Evolutionary conservation across 2,888 invertebrate species (phyloP), one percentile per base, ranked within the genome.

Genomic region (Acrocyrtus sp.): DNA sequence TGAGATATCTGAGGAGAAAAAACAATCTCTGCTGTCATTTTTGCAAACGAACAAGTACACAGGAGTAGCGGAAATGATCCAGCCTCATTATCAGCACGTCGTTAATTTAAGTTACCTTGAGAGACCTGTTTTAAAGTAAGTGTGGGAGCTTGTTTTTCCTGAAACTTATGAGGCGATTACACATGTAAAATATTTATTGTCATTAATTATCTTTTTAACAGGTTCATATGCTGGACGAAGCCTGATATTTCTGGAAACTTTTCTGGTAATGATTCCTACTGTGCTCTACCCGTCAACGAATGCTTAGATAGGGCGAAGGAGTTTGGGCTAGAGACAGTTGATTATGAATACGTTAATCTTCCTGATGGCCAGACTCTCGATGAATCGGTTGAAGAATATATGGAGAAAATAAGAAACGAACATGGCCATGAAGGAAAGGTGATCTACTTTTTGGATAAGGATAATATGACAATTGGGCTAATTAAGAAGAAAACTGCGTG

Each of bases 401-500:
- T 85, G 83, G 66, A 66, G 17, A 77, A 78, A 43, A 84, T 85
- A 29, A 81, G 85, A 51, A 72, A 79, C 50, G 84, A 83, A 1
- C 82, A 83, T 67, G 82, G 82, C 50, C 82, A 82, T 73, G 85
- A 86, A 77, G 86, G 86, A 2, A 84, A 84, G 74, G 86, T 86
- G 1, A 74, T 85, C 15, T 85, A 85, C 76, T 85, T 85, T 79
- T 67, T 85, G 19, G 84, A 85, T 72, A 75, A 74, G 3, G 57
- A 82, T 8, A 78, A 81, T n/a, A 78, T 81, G 56, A 84, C 85
- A 15, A 83, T 85, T 57, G 86, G 86, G 27, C 69, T 86, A 3
- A 81, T 85, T n/a, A 85, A 86, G 79, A 85, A 85, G 82, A 85
- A 85, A 81, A 85, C 85, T n/a, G 82, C 83, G n/a, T 85, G 85